Conservation (phyloP, 2,888 invertebrate genomes). For the Aphelenchoides bicaudatus region DNA sequence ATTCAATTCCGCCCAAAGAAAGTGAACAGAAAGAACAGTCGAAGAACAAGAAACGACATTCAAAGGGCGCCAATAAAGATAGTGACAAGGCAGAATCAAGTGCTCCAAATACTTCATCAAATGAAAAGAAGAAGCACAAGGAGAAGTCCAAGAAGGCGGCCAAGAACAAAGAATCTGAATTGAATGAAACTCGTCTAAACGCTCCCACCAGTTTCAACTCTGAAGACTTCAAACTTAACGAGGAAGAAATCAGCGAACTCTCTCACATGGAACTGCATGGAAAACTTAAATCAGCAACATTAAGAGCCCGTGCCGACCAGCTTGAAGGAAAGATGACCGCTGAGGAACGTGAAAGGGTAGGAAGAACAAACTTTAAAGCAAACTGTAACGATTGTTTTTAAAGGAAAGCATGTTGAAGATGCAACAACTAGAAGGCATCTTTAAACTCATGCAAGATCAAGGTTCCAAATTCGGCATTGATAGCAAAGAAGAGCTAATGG, state of each 20-base stretch:
- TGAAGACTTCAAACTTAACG: slow-evolving; percentile 10
- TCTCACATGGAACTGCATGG: slow-evolving; percentile 44
- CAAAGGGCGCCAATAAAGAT: too few relatives aligned
- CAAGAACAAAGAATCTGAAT: too few relatives aligned
- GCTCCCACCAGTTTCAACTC: not conserved
- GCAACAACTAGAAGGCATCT: slow-evolving; percentile 49
- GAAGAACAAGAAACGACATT: too few relatives aligned
- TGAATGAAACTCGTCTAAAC: not conserved
- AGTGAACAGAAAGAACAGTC: too few relatives aligned
- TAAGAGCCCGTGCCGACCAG: slow-evolving; percentile 44
- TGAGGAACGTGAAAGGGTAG: slow-evolving; percentile 46
- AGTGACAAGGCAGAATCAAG: too few relatives aligned
- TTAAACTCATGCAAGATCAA: slow-evolving; percentile 51
- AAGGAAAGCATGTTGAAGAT: slow-evolving; percentile 45
- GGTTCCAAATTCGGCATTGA: slow-evolving; percentile 53
- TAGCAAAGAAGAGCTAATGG: slow-evolving; percentile 46
- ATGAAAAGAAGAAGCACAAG: too few relatives aligned
- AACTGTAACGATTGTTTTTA: slow-evolving; percentile 17
- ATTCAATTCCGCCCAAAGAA: too few relatives aligned
- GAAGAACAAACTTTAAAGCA: not conserved
- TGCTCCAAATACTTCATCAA: too few relatives aligned
- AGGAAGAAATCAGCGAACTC: slow-evolving; percentile 29
- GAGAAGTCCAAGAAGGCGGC: too few relatives aligned
- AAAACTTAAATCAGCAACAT: slow-evolving; percentile 54
- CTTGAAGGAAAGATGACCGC: slow-evolving; percentile 47